Evolutionary conservation across 1,140 invertebrate species (phyloP), one percentile per base, ranked within the genome.

Genomic region (Adoxophyes honmai): DNA sequence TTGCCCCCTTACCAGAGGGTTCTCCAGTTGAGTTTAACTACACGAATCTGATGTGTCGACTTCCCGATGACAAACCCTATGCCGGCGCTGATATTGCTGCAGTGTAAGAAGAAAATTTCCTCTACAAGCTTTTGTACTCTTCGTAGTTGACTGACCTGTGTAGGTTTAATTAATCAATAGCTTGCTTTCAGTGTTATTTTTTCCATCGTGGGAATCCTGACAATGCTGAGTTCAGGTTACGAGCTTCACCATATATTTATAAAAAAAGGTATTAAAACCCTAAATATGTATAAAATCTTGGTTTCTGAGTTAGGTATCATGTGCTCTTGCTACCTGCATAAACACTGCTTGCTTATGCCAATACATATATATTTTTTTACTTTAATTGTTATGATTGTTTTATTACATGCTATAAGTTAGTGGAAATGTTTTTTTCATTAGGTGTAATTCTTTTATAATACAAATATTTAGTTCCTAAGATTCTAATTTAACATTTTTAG

Each of bases 41-140:
- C 42, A 48, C 18, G 10, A n/a, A 48, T 21, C 18, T 21, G 9
- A 21, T 48, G 10, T 48, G 42, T 9, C 42, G 42, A 9, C 11
- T 48, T 10, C 18, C 42, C 16, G 18, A 48, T 48, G 42, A 48
- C 42, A 48, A 48, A 18, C 42, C 42, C 11, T 28, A 28, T 4
- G 18, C 42, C 16, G 42, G 42, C 10, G 42, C 42, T 28, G 42
- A 48, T 21, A 48, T 28, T 48, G 16, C 18, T 48, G 18, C 42
- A 10, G 5, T 48, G 42, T 48, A 48, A 48, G 42, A 28, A 3
- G 21, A 28, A 28, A 28, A 28, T 28, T 28, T n/a, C n/a, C n/a
- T n/a, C n/a, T n/a, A n/a, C n/a, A n/a, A n/a, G n/a, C n/a, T n/a
- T n/a, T n/a, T n/a, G n/a, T n/a, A n/a, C n/a, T n/a, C n/a, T n/a